A percentile compares a stretch with the other conserved stretches of the same genome.
Conservation (phyloP, 2,797 vertebrate genomes). For the Capromys pilorides region DNA sequence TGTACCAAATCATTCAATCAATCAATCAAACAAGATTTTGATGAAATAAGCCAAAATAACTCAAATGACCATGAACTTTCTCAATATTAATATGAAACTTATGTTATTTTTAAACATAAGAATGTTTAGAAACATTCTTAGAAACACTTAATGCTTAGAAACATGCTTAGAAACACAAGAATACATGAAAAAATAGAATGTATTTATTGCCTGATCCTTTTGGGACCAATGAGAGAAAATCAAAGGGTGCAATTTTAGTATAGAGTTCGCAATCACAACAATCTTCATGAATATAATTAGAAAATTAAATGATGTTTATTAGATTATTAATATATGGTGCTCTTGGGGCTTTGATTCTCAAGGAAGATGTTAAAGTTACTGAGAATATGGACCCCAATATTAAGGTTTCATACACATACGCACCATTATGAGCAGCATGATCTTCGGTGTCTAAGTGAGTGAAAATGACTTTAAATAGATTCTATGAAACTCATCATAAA, state of each 20-base stretch:
- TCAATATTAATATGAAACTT: neutral
- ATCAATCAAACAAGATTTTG: neutral
- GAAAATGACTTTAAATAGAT: neutral
- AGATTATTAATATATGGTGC: neutral
- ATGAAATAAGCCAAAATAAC: neutral
- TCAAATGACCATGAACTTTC: accelerated
- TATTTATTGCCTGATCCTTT: neutral
- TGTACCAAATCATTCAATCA: no score
- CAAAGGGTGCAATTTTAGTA: neutral
- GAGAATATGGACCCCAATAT: neutral
- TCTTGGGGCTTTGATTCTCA: neutral
- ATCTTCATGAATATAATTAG: neutral
- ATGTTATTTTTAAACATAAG: neutral
- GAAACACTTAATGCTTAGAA: no score
- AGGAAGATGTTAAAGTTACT: neutral
- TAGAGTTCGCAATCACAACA: neutral
- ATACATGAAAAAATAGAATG: neutral
- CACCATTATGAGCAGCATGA: neutral
- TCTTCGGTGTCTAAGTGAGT: neutral
- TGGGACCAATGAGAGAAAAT: neutral
- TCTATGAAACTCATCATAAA: neutral
- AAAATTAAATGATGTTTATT: neutral
- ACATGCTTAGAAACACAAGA: no score
- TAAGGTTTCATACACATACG: neutral
- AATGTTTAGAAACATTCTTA: no score